Base-by-base conservation (phyloP, 92 coral and sea anemone species). In the Epizoanthus ramosus region DNA sequence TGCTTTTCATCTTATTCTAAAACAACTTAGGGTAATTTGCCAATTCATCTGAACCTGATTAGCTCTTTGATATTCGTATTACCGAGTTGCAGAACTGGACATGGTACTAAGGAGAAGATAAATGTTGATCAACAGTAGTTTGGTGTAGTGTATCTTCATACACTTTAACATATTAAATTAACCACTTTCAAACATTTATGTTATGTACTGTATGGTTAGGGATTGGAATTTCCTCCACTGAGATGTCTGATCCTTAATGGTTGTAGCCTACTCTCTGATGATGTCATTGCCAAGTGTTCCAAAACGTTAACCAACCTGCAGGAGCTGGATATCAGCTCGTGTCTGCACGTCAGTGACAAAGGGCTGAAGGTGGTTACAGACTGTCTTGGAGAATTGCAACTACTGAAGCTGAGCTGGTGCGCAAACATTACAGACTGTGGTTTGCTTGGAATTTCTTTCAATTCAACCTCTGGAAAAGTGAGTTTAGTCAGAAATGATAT, bases 251-350 rank as follows among this genome's bases (percentile, higher is more conserved):
- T 91, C 22, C 82, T 93, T 47, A 93, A 93, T 89, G 98, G 98
- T 24, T 93, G 98, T 50, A 91, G 94, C 60, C 76, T 89, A 31
- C 72, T 86, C 8, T 80, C 88, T 18, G 95, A 93, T 75, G 81
- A 69, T 59, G 68, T 91, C 31, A 74, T 91, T 22, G 79, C 75
- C 43, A 85, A 83, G 64, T 74, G 88, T 41, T 63, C 89, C 68
- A 65, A 65, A 66, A 81, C 81, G 10, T 74, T 91, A 3, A 8
- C 61, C 14, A 89, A 89, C 54, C 90, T 93, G 13, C 94, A 91
- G 66, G 93, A 93, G 77, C 88, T 93, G 39, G 98, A 93, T 64
- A 71, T 93, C 22, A 93, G 98, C 81, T 93, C 98, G 3, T 93
- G 93, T 60, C 79, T 93, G 60, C 95, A 89, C 74, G 79, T 93